Evolutionary conservation across 2,797 vertebrate genomes (phyloP).

Genomic region (Syndactyla subalaris): DNA sequence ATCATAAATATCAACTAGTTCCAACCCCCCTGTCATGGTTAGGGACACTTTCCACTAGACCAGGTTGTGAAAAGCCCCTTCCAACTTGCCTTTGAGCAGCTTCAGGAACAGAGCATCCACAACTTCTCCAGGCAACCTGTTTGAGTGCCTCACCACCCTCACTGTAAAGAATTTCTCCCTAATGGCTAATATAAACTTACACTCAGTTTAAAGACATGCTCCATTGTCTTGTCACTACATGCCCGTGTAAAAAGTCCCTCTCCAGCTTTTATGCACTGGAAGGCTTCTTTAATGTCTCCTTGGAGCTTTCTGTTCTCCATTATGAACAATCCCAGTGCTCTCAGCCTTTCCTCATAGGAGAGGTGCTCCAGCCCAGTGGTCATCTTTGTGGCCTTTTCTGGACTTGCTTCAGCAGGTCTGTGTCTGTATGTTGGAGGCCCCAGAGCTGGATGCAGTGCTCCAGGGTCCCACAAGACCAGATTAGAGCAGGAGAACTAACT

Average conservation of each 20-base stretch:
- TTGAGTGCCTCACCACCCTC: neutral
- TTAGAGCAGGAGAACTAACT: neutral
- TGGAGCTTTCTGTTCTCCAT: neutral
- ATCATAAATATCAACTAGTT: neutral
- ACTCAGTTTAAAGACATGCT: neutral
- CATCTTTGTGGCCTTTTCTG: neutral
- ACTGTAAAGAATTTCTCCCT: neutral
- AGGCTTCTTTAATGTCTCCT: neutral
- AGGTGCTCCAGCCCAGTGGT: neutral
- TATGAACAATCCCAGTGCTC: neutral
- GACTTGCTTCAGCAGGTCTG: neutral
- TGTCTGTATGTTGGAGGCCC: neutral
- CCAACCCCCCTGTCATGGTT: accelerated
- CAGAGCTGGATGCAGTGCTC: neutral
- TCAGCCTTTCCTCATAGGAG: neutral
- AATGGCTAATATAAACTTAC: neutral
- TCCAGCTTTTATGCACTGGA: neutral
- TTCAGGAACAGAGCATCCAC: neutral
- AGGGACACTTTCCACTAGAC: neutral
- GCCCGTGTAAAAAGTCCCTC: neutral
- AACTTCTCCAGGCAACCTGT: neutral
- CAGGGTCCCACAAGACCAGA: neutral
- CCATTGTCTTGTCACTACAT: neutral
- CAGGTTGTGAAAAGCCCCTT: neutral
- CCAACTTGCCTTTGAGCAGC: neutral